Percentiles rank a stretch among this genome's conserved stretches.
phyloP scores from a whole-genome alignment of 2,113 vertebrate species.

The Cyprinus carpio region DNA sequence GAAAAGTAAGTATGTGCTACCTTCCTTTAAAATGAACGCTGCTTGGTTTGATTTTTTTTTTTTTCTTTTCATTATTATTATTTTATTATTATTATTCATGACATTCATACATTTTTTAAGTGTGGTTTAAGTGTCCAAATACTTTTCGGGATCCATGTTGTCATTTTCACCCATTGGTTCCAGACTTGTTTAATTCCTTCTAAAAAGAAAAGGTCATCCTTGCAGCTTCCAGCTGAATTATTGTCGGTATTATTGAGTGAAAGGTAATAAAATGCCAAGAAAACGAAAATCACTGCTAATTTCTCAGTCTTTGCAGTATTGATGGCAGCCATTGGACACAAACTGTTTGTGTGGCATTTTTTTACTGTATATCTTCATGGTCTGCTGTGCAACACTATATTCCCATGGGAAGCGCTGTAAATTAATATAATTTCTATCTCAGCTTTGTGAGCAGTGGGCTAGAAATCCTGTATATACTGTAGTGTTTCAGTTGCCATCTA shows the following conservation, averaged over 20 bases:
- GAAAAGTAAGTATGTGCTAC: not conserved
- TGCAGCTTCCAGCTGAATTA: conserved; percentile 34
- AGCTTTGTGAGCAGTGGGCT: conserved; percentile 45
- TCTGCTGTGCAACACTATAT: conserved; percentile 49
- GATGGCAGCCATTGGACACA: conserved; percentile 47
- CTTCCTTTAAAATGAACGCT: not conserved
- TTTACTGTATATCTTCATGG: conserved; percentile 53
- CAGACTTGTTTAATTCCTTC: conserved; percentile 4
- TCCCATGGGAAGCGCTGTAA: conserved; percentile 52
- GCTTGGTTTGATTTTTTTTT: not conserved
- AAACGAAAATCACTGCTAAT: conserved; percentile 46
- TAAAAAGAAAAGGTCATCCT: conserved; percentile 26
- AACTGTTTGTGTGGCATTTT: conserved; percentile 55
- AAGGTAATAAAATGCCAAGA: conserved; percentile 46
- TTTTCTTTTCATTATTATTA: not conserved
- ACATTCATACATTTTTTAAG: not conserved
- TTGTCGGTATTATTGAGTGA: conserved; percentile 33
- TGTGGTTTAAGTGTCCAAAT: too few species aligned
- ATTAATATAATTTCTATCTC: conserved; percentile 47
- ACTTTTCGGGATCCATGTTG: not conserved
- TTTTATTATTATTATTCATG: not conserved
- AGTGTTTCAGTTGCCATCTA: conserved; percentile 22
- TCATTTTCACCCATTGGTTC: not conserved
- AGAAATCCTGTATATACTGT: conserved; percentile 49
- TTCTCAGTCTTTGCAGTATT: conserved; percentile 40